Evolutionary conservation across 2,797 vertebrate genomes (phyloP).

Genomic region (Salmo trutta): DNA sequence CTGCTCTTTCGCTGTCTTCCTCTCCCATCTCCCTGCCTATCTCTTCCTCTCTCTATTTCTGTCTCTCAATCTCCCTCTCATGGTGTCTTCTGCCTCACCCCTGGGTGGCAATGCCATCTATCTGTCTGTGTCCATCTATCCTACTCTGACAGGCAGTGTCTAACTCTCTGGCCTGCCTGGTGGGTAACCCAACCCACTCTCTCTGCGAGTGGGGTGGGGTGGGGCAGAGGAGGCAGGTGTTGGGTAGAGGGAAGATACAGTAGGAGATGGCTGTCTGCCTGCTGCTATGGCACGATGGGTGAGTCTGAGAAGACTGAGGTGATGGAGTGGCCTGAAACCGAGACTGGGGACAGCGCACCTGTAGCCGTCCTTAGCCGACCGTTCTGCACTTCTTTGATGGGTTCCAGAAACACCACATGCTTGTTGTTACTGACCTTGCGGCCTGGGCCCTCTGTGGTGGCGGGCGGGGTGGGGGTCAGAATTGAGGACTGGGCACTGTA

Average conservation of each 20-base stretch:
- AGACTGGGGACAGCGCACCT: not conserved
- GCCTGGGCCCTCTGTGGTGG: conserved; percentile 79
- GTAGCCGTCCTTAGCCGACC: conserved; percentile 77
- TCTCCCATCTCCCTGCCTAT: not conserved
- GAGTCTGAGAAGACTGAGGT: conserved; percentile 85
- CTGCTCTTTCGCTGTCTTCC: not conserved
- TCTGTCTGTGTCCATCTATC: conserved; percentile 31
- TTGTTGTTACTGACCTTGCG: conserved; percentile 89
- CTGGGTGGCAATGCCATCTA: conserved; percentile 3
- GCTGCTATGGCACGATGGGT: conserved; percentile 78
- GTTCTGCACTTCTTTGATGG: conserved; percentile 83
- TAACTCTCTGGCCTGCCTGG: not conserved
- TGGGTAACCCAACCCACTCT: not conserved
- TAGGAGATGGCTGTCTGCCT: conserved; percentile 14
- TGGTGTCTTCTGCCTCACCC: not conserved
- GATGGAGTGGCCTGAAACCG: conserved; percentile 58
- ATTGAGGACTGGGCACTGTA: conserved; percentile 88
- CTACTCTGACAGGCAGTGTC: conserved; percentile 33
- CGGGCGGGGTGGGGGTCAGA: conserved; percentile 82
- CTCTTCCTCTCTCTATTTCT: conserved; percentile 4
- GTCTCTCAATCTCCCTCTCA: not conserved
- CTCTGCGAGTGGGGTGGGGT: not conserved
- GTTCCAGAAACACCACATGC: conserved; percentile 95
- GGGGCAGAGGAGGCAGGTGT: not conserved
- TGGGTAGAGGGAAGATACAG: conserved; percentile 23